Percentiles rank a stretch among this genome's conserved stretches.
phyloP scores from a whole-genome alignment of 2,113 vertebrate genomes.

The Zeus faber region DNA sequence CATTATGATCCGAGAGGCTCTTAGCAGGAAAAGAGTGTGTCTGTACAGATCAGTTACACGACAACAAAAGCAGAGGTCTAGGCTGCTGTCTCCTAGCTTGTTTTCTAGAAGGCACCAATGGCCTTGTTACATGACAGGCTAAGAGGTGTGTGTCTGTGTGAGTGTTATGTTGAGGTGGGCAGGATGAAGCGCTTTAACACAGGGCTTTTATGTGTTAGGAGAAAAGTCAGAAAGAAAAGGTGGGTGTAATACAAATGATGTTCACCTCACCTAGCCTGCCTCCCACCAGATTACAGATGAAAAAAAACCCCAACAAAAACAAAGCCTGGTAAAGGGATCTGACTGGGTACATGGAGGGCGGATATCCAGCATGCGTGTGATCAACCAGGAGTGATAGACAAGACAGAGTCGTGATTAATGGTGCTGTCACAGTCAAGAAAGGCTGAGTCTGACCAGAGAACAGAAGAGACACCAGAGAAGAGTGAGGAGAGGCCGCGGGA shows the following conservation, averaged over 20 bases:
- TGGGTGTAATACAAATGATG: not conserved
- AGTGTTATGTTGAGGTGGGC: conserved; percentile 2
- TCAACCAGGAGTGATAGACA: conserved; percentile 42
- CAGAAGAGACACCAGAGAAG: conserved; percentile 44
- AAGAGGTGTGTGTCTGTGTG: conserved; percentile 13
- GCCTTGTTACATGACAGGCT: conserved; percentile 43
- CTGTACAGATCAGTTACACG: conserved; percentile 54
- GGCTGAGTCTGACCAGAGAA: conserved; percentile 42
- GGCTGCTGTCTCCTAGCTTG: conserved; percentile 52
- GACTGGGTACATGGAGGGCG: not conserved
- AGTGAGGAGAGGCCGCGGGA: conserved; percentile 40
- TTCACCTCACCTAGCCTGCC: conserved; percentile 31
- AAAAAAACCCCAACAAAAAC: conserved; percentile 12
- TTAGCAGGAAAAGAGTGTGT: conserved; percentile 59
- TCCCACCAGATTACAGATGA: conserved; percentile 13
- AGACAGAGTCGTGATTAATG: conserved; percentile 58
- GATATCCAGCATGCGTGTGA: conserved; percentile 17
- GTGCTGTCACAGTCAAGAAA: conserved; percentile 40
- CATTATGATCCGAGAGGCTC: conserved; percentile 61
- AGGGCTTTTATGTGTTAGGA: conserved; percentile 10
- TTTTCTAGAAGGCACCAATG: conserved; percentile 38
- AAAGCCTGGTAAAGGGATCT: conserved; percentile 11
- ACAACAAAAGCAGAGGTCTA: conserved; percentile 62
- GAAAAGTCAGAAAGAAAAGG: not conserved
- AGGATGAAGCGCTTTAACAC: not conserved